These are phyloP conservation scores for Poecile atricapillus DNA, from an alignment of 2,113 vertebrate genomes.

Conservation along the genomic window DNA sequence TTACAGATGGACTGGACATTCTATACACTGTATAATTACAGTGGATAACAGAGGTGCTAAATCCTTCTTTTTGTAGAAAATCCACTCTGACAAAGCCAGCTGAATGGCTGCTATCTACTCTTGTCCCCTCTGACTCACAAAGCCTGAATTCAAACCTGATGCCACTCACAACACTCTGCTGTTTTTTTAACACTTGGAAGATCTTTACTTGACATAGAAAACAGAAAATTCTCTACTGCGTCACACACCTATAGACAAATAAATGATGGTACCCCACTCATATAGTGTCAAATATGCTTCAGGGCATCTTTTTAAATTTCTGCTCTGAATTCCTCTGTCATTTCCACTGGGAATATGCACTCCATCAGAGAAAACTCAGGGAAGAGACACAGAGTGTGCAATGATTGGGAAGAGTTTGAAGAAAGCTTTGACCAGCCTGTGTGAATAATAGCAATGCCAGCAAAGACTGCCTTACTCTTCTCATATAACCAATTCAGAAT, in stretches of 20 bases:
- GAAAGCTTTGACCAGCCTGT: background rate
- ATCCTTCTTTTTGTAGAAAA: background rate
- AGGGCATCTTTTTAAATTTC: background rate
- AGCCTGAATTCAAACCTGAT: background rate
- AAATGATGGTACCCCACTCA: background rate
- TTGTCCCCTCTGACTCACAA: background rate
- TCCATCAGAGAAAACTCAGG: background rate
- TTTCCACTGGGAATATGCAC: background rate
- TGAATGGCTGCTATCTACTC: background rate
- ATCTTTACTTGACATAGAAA: background rate
- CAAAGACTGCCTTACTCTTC: background rate
- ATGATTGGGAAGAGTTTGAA: background rate
- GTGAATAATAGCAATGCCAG: background rate
- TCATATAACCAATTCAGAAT: background rate
- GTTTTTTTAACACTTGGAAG: background rate
- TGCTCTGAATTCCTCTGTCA: background rate
- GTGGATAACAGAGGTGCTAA: background rate
- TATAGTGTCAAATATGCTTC: background rate
- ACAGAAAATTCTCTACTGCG: background rate
- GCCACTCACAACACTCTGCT: background rate
- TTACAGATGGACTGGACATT: background rate
- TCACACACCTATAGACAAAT: background rate
- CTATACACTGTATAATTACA: background rate
- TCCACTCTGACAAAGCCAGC: background rate
- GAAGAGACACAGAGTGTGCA: background rate